Conservation (phyloP, 2,113 vertebrate species). For the Nipponia nippon region DNA sequence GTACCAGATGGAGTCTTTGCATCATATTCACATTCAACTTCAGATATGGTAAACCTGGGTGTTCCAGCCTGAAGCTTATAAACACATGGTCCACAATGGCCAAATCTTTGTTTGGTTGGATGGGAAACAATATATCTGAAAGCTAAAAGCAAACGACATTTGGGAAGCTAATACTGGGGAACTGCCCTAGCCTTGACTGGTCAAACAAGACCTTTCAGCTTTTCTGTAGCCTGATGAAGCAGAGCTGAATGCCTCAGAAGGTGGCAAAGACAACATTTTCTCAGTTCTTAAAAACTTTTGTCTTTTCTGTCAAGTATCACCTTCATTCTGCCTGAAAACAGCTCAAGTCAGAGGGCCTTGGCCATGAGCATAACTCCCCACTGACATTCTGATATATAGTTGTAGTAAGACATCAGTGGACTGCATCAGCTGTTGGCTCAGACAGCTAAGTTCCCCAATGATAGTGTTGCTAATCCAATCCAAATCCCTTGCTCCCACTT, state of each 20-base stretch:
- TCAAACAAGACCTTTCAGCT: not conserved
- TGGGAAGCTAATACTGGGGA: not conserved
- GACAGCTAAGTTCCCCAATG: not conserved
- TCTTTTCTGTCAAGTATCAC: not conserved
- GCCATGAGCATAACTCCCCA: not conserved
- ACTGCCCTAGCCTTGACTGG: not conserved
- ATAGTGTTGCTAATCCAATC: not conserved
- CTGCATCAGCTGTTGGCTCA: not conserved
- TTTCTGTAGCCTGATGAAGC: not conserved
- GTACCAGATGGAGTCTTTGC: not conserved
- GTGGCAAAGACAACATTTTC: accelerated
- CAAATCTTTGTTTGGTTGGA: not conserved
- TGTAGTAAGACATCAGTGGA: not conserved
- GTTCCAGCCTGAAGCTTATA: not conserved
- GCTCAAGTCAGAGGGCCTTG: not conserved
- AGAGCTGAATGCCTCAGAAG: not conserved
- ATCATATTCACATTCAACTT: not conserved
- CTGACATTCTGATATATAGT: not conserved
- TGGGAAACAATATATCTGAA: not conserved
- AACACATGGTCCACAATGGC: not conserved
- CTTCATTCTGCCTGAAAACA: not conserved
- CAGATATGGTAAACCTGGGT: not conserved
- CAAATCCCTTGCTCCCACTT: not conserved
- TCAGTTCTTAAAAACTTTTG: not conserved
- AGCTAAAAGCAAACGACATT: not conserved